Percentiles rank a stretch among this genome's conserved stretches.
phyloP scores from a whole-genome alignment of 2,113 vertebrate genomes.

The Dinomys branickii region DNA sequence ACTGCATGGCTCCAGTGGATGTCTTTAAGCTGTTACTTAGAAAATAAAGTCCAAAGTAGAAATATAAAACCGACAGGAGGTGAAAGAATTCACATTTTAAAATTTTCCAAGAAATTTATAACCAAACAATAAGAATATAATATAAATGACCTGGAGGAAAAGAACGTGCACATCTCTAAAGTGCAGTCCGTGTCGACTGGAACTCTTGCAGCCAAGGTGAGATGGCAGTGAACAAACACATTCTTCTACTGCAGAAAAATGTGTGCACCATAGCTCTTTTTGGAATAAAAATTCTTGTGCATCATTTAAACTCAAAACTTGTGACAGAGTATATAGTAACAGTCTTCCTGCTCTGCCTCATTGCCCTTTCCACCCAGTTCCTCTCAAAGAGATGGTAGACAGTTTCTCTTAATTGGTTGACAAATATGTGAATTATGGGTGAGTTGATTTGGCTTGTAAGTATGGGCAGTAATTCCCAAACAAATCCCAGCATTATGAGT shows the following conservation, averaged over 20 bases:
- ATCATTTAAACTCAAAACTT: conserved; percentile 30
- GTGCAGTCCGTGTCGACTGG: background rate
- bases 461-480: conserved; percentile 46
- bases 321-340: background rate
- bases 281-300: background rate
- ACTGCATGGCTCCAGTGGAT: background rate
- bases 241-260: background rate
- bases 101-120: conserved; percentile 17
- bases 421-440: conserved; percentile 38
- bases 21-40: background rate
- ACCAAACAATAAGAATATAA: background rate
- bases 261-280: background rate
- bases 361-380: background rate
- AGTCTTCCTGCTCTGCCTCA: background rate
- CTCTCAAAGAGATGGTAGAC: background rate
- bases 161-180: background rate
- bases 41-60: background rate
- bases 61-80: conserved; percentile 6
- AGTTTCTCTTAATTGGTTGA: background rate
- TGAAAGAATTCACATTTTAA: background rate
- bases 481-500: conserved; percentile 49
- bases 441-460: conserved; percentile 26
- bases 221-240: background rate
- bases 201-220: background rate
- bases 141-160: background rate